phyloP scores from a whole-genome alignment of 2,888 invertebrate species.

The Pollenia amentaria region DNA sequence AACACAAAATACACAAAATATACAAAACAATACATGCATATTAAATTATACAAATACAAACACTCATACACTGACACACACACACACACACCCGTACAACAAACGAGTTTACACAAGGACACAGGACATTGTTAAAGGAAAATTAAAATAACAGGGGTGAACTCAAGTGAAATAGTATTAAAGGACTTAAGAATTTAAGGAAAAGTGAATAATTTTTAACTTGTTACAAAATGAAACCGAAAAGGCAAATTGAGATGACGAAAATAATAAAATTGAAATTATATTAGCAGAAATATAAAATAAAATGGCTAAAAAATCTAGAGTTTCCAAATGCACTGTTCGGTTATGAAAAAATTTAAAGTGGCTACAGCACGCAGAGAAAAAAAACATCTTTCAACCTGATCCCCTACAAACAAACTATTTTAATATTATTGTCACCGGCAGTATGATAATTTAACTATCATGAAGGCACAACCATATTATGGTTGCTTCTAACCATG shows the following conservation, averaged over 20 bases:
- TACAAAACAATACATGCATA: conserved; percentile 56
- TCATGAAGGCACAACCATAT: no score
- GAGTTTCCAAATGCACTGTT: no score
- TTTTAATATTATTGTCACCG: no score
- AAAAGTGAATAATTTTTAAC: neutral
- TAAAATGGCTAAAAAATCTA: no score
- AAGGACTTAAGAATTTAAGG: neutral
- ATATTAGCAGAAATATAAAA: no score
- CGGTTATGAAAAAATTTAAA: no score
- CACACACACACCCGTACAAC: neutral
- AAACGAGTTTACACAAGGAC: conserved; percentile 16
- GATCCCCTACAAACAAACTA: no score
- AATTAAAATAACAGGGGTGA: conserved; percentile 7
- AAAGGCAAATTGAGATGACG: conserved; percentile 2
- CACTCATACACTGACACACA: neutral
- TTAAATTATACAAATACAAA: conserved; percentile 30
- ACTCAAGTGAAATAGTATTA: neutral
- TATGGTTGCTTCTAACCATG: no score
- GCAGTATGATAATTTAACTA: no score
- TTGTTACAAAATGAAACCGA: neutral
- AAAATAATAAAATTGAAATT: neutral
- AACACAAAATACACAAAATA: conserved; percentile 2
- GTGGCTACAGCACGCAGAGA: no score
- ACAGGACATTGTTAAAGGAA: conserved; percentile 18
- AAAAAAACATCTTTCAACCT: no score